Percentiles rank a stretch among this genome's conserved stretches.
phyloP scores from a whole-genome alignment of 2,888 invertebrate species.

The Pogonocherus hispidulus region DNA sequence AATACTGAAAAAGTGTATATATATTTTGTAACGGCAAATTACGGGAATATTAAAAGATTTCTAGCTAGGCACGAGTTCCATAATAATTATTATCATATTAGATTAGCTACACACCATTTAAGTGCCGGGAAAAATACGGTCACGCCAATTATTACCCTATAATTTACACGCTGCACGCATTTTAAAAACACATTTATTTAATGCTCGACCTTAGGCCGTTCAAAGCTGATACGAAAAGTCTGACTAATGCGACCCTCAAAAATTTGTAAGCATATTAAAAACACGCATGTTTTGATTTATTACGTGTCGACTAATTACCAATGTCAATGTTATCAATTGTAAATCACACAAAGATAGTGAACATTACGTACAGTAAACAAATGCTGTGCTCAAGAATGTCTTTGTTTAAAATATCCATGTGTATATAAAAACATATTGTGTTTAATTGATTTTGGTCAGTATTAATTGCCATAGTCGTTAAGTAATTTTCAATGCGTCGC shows the following conservation, averaged over 20 bases:
- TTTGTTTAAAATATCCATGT: too few relatives aligned
- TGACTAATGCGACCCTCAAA: background rate
- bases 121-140: background rate
- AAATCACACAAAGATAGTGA: too few relatives aligned
- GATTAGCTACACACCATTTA: background rate
- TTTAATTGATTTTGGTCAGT: too few relatives aligned
- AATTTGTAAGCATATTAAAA: background rate
- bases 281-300: background rate
- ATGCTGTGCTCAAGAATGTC: too few relatives aligned
- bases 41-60: background rate
- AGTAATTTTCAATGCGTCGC: too few relatives aligned
- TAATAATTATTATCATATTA: background rate
- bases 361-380: too few relatives aligned
- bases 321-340: background rate
- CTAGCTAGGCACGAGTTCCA: background rate
- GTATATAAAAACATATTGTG: too few relatives aligned
- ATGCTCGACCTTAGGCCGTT: background rate
- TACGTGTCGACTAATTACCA: background rate
- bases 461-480: too few relatives aligned
- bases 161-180: background rate
- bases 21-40: background rate
- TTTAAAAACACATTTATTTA: background rate
- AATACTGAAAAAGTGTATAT: too few relatives aligned
- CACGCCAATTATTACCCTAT: slow-evolving; percentile 1
- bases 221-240: background rate